phyloP scores from a whole-genome alignment of 2,888 invertebrate genomes.

The Biston stratarius region DNA sequence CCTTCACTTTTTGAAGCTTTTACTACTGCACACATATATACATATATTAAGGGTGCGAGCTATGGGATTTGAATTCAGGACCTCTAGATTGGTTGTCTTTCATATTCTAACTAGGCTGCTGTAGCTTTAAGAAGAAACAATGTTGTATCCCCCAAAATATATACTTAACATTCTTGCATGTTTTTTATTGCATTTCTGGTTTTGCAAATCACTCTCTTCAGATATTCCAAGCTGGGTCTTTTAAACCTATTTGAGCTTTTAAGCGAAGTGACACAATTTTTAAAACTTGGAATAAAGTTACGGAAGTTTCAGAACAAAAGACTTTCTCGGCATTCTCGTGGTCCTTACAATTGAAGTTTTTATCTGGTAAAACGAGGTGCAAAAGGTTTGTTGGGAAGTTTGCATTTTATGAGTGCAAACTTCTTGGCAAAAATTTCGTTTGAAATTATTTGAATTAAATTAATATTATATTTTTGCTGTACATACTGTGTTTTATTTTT shows the following conservation, averaged over 20 bases:
- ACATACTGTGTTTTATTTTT: too few relatives aligned
- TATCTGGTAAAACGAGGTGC: slow-evolving; percentile 30
- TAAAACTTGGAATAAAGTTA: slow-evolving; percentile 39
- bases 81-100: too few relatives aligned
- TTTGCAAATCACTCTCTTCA: slow-evolving; percentile 12
- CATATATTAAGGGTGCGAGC: too few relatives aligned
- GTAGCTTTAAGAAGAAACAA: too few relatives aligned
- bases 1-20: too few relatives aligned
- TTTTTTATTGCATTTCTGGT: not conserved
- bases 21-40: too few relatives aligned
- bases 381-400: slow-evolving; percentile 16
- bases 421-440: not conserved
- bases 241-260: slow-evolving; percentile 17
- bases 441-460: not conserved
- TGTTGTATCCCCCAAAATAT: too few relatives aligned
- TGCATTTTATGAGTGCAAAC: not conserved
- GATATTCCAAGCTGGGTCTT: slow-evolving; percentile 4
- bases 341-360: slow-evolving; percentile 39
- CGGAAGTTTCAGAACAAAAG: slow-evolving; percentile 37
- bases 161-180: too few relatives aligned
- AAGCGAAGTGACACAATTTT: slow-evolving; percentile 22
- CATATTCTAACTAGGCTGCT: too few relatives aligned
- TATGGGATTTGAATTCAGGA: too few relatives aligned
- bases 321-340: slow-evolving; percentile 27
- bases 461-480: too few relatives aligned